Percentiles rank a stretch among this genome's conserved stretches.
These are phyloP conservation scores for Lasioglossum calceatum DNA, from an alignment of 2,888 invertebrate genomes.

Conservation along the genomic window DNA sequence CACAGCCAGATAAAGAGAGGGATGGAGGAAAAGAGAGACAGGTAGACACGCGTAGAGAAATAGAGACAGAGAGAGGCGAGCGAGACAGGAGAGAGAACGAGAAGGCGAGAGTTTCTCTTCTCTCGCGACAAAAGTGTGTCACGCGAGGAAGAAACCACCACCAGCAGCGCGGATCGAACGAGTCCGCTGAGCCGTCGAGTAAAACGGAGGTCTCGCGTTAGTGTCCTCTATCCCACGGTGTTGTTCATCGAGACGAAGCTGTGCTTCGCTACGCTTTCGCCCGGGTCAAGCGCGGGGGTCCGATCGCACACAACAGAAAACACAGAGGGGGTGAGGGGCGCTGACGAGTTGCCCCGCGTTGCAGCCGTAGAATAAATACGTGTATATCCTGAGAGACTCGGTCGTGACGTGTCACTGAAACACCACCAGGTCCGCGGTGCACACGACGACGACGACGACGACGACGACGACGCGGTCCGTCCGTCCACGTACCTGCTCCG, in stretches of 20 bases:
- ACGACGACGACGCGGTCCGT: background rate
- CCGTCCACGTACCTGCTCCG: background rate
- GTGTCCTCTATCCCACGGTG: slow-evolving; percentile 17
- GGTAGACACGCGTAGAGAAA: background rate
- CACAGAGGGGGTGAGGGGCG: background rate
- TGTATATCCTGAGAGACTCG: background rate
- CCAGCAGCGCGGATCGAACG: slow-evolving; percentile 50
- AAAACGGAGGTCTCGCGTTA: slow-evolving; percentile 8
- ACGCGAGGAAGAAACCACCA: slow-evolving; percentile 62
- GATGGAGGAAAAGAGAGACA: background rate
- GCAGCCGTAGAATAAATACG: background rate
- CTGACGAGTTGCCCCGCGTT: background rate
- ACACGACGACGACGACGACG: background rate
- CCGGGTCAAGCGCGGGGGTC: background rate
- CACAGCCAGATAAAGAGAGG: background rate
- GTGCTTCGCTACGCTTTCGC: background rate
- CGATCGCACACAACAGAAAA: background rate
- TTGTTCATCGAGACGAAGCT: slow-evolving; percentile 6
- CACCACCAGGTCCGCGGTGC: background rate
- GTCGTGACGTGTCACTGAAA: background rate
- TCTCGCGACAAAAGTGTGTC: slow-evolving; percentile 68
- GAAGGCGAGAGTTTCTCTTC: slow-evolving; percentile 52
- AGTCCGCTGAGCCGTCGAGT: slow-evolving; percentile 28
- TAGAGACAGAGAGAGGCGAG: background rate
- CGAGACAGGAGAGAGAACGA: slow-evolving; percentile 7